Evolutionary conservation across 92 coral and sea anemone species (phyloP).

Genomic region (Pocillopora grandis): DNA sequence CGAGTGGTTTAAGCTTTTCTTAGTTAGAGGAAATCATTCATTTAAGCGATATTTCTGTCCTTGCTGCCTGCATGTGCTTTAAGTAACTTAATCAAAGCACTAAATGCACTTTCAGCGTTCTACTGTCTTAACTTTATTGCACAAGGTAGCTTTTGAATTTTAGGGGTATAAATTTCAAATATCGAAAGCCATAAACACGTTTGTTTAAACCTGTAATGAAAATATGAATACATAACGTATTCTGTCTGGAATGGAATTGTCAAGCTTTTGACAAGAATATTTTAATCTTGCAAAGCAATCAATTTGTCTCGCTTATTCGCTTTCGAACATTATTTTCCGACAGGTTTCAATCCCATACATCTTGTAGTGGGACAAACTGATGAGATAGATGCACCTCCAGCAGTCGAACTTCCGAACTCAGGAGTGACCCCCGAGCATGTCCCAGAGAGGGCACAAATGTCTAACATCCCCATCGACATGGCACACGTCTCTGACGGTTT

Average conservation of each 20-base stretch:
- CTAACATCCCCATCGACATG: background rate
- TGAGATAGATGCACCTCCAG: background rate
- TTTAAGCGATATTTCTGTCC: too few relatives aligned
- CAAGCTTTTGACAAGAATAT: background rate
- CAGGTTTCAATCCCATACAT: constrained; percentile 40
- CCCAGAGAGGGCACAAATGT: background rate
- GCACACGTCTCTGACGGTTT: background rate
- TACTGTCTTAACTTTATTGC: background rate
- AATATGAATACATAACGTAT: background rate
- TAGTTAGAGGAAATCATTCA: too few relatives aligned
- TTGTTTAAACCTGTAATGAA: background rate
- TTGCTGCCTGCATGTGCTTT: too few relatives aligned
- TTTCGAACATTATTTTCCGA: background rate
- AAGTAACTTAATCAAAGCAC: too few relatives aligned
- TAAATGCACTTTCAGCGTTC: background rate
- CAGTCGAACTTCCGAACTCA: background rate
- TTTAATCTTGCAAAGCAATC: background rate
- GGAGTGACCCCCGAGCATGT: background rate
- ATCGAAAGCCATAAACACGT: background rate
- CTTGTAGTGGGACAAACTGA: constrained; percentile 37
- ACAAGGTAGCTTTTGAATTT: background rate
- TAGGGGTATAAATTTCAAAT: background rate
- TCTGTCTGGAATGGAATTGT: background rate
- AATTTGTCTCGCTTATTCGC: background rate
- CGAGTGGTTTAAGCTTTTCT: too few relatives aligned